Conservation (phyloP, 2,113 vertebrate genomes). For the Delphinapterus leucas region DNA sequence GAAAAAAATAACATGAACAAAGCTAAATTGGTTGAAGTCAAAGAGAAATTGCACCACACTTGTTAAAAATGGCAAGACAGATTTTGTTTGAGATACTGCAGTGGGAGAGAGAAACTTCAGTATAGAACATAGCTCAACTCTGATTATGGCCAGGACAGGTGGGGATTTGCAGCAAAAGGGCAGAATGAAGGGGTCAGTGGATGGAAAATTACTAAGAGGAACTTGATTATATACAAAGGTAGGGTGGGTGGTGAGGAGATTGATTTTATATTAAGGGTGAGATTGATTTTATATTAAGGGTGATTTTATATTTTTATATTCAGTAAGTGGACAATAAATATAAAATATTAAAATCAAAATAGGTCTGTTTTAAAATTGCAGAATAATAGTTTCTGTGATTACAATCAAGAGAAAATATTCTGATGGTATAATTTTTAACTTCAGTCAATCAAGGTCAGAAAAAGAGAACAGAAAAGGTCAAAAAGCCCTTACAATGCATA, state of each 20-base stretch:
- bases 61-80: background rate
- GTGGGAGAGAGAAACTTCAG: background rate
- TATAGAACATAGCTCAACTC: background rate
- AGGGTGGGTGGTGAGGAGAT: background rate
- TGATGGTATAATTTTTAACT: background rate
- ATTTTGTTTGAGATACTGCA: background rate
- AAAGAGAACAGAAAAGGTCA: background rate
- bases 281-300: background rate
- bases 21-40: background rate
- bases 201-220: background rate
- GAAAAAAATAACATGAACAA: background rate
- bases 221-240: background rate
- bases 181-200: background rate
- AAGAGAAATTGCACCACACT: background rate
- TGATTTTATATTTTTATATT: background rate
- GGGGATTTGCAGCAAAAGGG: background rate
- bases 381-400: background rate
- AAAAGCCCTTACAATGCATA: background rate
- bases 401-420: background rate
- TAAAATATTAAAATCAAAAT: background rate
- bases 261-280: background rate
- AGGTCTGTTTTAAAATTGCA: background rate
- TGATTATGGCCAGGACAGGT: background rate
- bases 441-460: background rate
- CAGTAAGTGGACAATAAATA: background rate